Evolutionary conservation across 2,888 invertebrate genomes (phyloP).

Genomic region (Gryllus longicercus): DNA sequence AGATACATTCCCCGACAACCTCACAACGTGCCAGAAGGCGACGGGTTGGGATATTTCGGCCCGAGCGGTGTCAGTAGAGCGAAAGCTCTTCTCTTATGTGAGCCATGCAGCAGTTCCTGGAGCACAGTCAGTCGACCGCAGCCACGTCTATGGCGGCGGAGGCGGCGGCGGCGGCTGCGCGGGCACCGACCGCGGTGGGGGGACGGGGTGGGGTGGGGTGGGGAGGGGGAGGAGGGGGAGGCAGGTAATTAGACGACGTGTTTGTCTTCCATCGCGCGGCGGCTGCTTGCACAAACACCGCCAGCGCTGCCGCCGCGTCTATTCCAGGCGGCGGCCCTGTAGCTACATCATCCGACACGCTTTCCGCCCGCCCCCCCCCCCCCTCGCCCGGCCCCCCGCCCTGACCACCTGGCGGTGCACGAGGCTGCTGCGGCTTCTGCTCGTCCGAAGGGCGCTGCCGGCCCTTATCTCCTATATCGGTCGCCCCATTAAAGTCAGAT

Average conservation of each 20-base stretch:
- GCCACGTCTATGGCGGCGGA: not conserved
- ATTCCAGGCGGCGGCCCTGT: too few species aligned
- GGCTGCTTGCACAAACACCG: not conserved
- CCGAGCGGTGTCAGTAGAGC: too few species aligned
- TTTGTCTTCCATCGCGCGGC: not conserved
- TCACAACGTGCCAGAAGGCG: too few species aligned
- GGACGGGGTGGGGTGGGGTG: not conserved
- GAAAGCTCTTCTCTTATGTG: too few species aligned
- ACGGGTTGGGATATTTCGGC: too few species aligned
- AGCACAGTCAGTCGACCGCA: too few species aligned
- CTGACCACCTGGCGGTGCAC: not conserved
- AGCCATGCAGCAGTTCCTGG: too few species aligned
- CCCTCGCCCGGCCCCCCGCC: not conserved
- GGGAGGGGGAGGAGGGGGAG: not conserved
- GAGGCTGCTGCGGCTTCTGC: not conserved
- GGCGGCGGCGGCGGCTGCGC: not conserved
- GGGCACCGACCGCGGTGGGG: not conserved
- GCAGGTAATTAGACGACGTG: conserved; percentile 17
- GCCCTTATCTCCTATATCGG: not conserved
- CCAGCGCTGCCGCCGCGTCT: not conserved
- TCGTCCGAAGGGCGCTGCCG: not conserved
- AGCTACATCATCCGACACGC: too few species aligned
- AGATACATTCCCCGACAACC: too few species aligned
- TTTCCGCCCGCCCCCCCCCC: not conserved
- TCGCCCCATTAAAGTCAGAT: too few species aligned